Conservation (phyloP, 2,113 vertebrate genomes). For the Callipepla californica region DNA sequence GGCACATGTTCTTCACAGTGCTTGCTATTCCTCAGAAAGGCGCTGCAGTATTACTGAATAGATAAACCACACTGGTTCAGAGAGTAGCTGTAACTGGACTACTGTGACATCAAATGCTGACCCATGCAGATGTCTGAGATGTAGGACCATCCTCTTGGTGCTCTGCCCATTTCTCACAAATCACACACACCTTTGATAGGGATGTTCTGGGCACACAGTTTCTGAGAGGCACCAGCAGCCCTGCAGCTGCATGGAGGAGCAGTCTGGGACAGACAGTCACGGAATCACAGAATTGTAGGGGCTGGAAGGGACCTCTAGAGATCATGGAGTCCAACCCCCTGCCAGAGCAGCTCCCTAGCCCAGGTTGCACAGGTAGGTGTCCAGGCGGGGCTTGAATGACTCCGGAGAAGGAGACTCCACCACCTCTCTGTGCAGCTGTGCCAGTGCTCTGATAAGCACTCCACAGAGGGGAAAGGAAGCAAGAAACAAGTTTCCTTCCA, state of each 20-base stretch:
- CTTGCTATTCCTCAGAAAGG: not conserved
- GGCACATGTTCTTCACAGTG: not conserved
- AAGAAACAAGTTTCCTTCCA: not conserved
- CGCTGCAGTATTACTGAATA: accelerated
- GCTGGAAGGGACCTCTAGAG: too few relatives aligned
- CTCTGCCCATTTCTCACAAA: not conserved
- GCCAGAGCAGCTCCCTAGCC: too few relatives aligned
- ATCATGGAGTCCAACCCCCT: too few relatives aligned
- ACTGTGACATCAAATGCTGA: not conserved
- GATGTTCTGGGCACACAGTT: not conserved
- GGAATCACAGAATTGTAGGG: too few relatives aligned
- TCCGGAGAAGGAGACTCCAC: too few relatives aligned
- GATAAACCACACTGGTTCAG: not conserved
- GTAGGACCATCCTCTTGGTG: not conserved
- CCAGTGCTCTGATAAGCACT: not conserved
- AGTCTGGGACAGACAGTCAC: not conserved
- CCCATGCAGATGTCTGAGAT: not conserved
- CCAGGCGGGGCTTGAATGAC: too few relatives aligned
- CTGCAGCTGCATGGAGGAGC: accelerated
- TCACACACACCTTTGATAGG: not conserved
- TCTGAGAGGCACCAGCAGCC: not conserved
- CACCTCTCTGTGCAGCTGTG: too few relatives aligned
- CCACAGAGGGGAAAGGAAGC: not conserved
- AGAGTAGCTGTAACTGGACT: not conserved
- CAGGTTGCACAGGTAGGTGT: too few relatives aligned